These are phyloP conservation scores for Agrypnia vestita DNA, from an alignment of 1,140 invertebrate species.

Conservation along the genomic window DNA sequence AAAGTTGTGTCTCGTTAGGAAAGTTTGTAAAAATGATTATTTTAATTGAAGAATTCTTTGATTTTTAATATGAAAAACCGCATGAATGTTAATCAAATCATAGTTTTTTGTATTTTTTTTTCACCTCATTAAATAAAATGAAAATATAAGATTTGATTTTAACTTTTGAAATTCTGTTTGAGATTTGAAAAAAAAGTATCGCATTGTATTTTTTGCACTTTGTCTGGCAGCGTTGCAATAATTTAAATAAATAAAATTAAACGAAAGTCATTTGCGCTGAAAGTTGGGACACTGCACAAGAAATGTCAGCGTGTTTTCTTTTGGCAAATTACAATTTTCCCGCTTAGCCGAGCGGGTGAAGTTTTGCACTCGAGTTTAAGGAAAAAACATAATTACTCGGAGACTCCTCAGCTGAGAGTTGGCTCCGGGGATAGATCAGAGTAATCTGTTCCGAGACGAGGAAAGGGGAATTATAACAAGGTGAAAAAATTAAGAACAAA, in stretches of 20 bases:
- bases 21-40: too few species aligned
- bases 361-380: conserved; percentile 23
- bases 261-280: conserved; percentile 35
- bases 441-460: conserved; percentile 16
- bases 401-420: conserved; percentile 17
- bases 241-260: conserved; percentile 31
- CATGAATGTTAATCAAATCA: too few species aligned
- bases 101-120: too few species aligned
- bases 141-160: too few species aligned
- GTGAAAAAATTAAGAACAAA: conserved; percentile 23
- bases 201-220: too few species aligned
- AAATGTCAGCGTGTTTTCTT: conserved; percentile 11
- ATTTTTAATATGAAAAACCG: too few species aligned
- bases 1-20: too few species aligned
- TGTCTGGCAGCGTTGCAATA: neutral
- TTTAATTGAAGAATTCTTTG: too few species aligned
- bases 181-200: too few species aligned
- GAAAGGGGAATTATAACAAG: conserved; percentile 25
- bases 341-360: neutral
- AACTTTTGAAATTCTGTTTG: too few species aligned
- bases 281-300: conserved; percentile 6
- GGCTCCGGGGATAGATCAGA: conserved; percentile 18
- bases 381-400: conserved; percentile 40
- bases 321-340: conserved; percentile 4
- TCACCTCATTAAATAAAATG: too few species aligned